Percentiles rank a stretch among this genome's conserved stretches.
Conservation (phyloP, 92 coral and sea anemone species). For the Epizoanthus illoricatus region DNA sequence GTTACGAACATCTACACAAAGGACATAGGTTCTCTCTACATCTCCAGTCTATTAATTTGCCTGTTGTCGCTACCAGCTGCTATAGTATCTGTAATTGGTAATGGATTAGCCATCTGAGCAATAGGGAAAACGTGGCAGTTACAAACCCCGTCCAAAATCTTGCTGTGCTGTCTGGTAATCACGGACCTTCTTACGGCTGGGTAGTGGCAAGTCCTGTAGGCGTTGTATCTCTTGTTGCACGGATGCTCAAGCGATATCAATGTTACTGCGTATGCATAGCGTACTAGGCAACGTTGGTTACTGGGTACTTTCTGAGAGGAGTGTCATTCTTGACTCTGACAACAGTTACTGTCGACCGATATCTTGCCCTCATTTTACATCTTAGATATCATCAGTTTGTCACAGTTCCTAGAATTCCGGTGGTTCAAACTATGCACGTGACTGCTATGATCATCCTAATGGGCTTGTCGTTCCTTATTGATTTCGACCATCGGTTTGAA, state of each 20-base stretch:
- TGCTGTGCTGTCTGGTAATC: background rate
- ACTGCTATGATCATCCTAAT: background rate
- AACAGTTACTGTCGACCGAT: conserved; percentile 1
- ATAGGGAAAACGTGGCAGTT: background rate
- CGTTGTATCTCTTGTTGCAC: background rate
- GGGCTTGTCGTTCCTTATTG: background rate
- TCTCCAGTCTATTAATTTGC: background rate
- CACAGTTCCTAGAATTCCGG: background rate
- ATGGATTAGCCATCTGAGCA: background rate
- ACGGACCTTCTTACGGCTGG: conserved; percentile 3
- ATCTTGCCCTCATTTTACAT: background rate
- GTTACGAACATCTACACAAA: background rate
- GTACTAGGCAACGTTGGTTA: background rate
- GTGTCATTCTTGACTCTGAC: background rate
- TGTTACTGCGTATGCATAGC: background rate
- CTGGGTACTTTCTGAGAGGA: background rate
- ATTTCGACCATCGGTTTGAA: background rate
- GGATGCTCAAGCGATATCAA: background rate
- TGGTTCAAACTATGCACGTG: background rate
- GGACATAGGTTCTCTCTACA: background rate
- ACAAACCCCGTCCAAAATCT: background rate
- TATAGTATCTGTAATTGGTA: background rate
- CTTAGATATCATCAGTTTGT: background rate
- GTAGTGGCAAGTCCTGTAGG: background rate
- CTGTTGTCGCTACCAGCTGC: background rate